A percentile compares a stretch with the other conserved stretches of the same genome.
phyloP scores from a whole-genome alignment of 2,797 vertebrate species.

The Hapalemur alaotrensis region DNA sequence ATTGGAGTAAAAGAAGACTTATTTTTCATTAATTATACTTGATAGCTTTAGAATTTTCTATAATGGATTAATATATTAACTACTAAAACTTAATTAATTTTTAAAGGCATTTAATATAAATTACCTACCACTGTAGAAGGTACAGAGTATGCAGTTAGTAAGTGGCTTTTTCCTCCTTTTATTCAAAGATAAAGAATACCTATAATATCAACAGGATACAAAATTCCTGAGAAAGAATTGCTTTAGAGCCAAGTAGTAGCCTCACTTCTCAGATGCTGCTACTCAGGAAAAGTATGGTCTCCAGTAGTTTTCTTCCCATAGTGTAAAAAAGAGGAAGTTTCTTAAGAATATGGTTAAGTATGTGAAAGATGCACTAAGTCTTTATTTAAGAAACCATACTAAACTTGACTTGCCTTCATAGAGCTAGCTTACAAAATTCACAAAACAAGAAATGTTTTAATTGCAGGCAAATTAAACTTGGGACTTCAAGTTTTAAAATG shows the following conservation, averaged over 20 bases:
- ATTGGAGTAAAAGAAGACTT: not conserved
- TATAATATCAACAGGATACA: not conserved
- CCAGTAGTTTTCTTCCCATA: not conserved
- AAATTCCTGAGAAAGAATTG: not conserved
- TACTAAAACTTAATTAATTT: not conserved
- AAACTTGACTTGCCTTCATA: slow-evolving; percentile 34
- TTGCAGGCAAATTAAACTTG: slow-evolving; percentile 32
- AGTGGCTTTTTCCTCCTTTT: not conserved
- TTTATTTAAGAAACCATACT: not conserved
- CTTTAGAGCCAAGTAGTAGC: not conserved
- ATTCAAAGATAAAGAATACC: not conserved
- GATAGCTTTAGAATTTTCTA: not conserved
- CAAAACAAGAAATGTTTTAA: slow-evolving; percentile 26
- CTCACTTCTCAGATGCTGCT: not conserved
- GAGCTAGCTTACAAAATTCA: slow-evolving; percentile 24
- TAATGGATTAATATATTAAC: not conserved
- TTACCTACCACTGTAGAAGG: not conserved
- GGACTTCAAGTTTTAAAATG: slow-evolving; percentile 7
- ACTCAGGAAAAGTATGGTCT: not conserved
- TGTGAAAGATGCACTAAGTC: not conserved
- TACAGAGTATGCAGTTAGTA: not conserved
- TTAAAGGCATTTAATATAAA: not conserved
- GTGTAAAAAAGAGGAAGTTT: not conserved
- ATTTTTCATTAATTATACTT: not conserved
- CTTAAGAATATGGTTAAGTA: not conserved